Evolutionary conservation across 2,888 invertebrate species (phyloP), one percentile per base, ranked within the genome.

Genomic region (Cacoxenus indagator): DNA sequence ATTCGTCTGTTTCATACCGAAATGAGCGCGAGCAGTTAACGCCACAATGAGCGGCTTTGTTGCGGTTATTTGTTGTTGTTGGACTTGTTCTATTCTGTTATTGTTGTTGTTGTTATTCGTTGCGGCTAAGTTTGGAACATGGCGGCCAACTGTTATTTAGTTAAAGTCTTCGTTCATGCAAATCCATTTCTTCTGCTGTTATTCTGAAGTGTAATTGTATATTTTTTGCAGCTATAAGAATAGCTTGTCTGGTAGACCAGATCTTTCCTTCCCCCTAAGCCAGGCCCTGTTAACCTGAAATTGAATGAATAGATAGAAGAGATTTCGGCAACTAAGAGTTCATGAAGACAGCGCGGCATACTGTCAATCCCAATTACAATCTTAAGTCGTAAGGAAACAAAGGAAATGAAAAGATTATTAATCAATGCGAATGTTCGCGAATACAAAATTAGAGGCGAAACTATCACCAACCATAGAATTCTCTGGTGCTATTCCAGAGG

Each of bases 11-110:
- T 62, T 62, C 61, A 62, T 43, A 62, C 61, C 43, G 19, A 22
- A 62, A 62, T 62, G 43, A 14, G 43, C 61, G n/a, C 24, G 26
- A 62, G 55, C 55, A 55, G 55, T 55, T 55, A 55, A 26, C 55
- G 26, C 11, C 26, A 24, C 55, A 55, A 11, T 17, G n/a, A 14
- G 48, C 48, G 17, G 48, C 48, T 48, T 48, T 9, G 19, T 6
- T 48, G 37, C 11, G 37, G 37, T 11, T 37, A 37, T 8, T 8
- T 37, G 37, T 11, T 37, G 5, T 37, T 37, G 37, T 37, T 37
- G 37, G 5, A 8, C 6, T 48, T 14, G 48, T 6, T 19, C 19
- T n/a, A 17, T 48, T 14, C 48, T 48, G 37, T 37, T 37, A 11
- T 37, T 37, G 48, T 48, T 48, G 48, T 48, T 48, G 48, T 48